Percentiles rank a stretch among this genome's conserved stretches.
Conservation (phyloP, 1,140 invertebrate genomes). For the Chironomus striatipennis region DNA sequence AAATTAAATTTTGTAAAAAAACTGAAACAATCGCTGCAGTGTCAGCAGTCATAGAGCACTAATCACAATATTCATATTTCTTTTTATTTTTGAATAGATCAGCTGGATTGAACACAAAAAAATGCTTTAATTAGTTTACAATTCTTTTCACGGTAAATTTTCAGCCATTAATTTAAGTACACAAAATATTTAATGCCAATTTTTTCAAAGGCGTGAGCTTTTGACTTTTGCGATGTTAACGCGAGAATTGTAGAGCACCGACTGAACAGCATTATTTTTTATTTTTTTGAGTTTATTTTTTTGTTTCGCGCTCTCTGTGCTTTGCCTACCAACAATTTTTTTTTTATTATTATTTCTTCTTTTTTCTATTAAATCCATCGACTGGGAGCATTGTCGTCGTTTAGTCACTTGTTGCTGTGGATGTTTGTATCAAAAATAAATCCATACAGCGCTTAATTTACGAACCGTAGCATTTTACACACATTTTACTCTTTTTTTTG, state of each 20-base stretch:
- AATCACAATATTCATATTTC: no score
- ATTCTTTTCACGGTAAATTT: not conserved
- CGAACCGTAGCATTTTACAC: not conserved
- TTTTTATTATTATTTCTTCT: not conserved
- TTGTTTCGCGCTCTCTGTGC: not conserved
- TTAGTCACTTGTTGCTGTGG: not conserved
- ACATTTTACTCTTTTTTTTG: not conserved
- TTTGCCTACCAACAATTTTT: not conserved
- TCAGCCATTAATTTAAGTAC: not conserved
- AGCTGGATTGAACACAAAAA: not conserved
- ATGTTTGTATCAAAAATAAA: not conserved
- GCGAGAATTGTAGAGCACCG: not conserved
- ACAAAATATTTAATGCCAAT: constrained; percentile 2
- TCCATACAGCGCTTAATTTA: not conserved
- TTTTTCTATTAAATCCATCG: not conserved
- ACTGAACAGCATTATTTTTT: not conserved
- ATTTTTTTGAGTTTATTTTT: not conserved
- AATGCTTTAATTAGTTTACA: not conserved
- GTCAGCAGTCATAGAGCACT: no score
- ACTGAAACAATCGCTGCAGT: no score
- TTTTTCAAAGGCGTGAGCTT: not conserved
- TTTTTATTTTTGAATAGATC: not conserved
- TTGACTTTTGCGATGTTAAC: not conserved
- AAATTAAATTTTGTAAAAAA: no score
- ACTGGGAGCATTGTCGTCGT: not conserved